Conservation (phyloP, 2,888 invertebrate genomes). For the Plagiodera versicolora region DNA sequence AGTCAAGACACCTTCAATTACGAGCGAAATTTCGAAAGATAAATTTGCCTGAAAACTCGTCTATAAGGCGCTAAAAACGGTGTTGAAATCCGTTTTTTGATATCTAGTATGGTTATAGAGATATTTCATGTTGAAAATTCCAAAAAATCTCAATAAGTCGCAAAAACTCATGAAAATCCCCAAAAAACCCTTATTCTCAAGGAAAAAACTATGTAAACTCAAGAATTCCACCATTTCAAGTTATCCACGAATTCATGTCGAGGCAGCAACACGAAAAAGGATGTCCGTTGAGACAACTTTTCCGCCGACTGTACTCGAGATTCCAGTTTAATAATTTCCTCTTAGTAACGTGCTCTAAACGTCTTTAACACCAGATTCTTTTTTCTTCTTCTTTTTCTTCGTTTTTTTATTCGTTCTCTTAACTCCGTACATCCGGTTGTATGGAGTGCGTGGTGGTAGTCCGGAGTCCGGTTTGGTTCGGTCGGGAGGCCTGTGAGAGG, state of each 20-base stretch:
- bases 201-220: background rate
- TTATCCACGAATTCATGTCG: background rate
- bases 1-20: too few relatives aligned
- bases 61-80: too few relatives aligned
- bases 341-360: slow-evolving; percentile 14
- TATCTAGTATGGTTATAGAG: too few relatives aligned
- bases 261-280: background rate
- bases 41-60: too few relatives aligned
- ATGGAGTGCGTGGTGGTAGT: slow-evolving; percentile 42
- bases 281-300: background rate
- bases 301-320: slow-evolving; percentile 7
- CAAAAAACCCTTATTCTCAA: too few relatives aligned
- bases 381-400: slow-evolving; percentile 8
- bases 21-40: too few relatives aligned
- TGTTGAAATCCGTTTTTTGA: too few relatives aligned
- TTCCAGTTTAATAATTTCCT: slow-evolving; percentile 22
- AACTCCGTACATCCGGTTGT: slow-evolving; percentile 51
- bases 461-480: too few relatives aligned
- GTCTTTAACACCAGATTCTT: slow-evolving; percentile 18
- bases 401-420: slow-evolving; percentile 38
- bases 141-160: too few relatives aligned
- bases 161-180: too few relatives aligned
- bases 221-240: too few relatives aligned
- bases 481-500: slow-evolving; percentile 31
- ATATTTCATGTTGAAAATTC: too few relatives aligned